A percentile compares a stretch with the other conserved stretches of the same genome.
Conservation (phyloP, 2,797 vertebrate species). For the Sebastes jordani region DNA sequence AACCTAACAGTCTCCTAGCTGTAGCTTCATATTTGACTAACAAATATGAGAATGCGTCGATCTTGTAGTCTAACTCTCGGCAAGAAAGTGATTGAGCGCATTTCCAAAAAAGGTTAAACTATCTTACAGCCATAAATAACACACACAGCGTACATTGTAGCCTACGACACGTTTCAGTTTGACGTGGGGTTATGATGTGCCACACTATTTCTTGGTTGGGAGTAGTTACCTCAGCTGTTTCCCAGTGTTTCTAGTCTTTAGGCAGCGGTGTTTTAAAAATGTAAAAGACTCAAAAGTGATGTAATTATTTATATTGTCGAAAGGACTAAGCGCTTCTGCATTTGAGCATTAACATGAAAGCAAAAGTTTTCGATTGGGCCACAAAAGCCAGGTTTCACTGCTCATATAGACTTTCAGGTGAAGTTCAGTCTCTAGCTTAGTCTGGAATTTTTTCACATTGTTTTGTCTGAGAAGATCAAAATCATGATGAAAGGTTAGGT, state of each 20-base stretch:
- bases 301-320: background rate
- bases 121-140: too few relatives aligned
- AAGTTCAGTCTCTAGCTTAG: background rate
- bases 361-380: background rate
- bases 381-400: background rate
- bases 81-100: background rate
- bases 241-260: background rate
- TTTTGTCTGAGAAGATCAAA: background rate
- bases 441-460: background rate
- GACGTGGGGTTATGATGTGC: background rate
- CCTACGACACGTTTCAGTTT: background rate
- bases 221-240: background rate
- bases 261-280: background rate
- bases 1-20: rapidly evolving
- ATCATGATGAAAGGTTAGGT: background rate
- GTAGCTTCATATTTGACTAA: too few relatives aligned
- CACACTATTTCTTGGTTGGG: background rate
- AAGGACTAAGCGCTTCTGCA: background rate
- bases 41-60: background rate
- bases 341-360: background rate
- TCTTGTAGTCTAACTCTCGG: background rate
- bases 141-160: background rate
- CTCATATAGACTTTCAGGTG: background rate
- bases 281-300: background rate
- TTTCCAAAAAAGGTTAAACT: too few relatives aligned